Percentiles rank a stretch among this genome's conserved stretches.
Evolutionary conservation across 1,140 invertebrate species (phyloP).

Genomic region (Bathynomus jamesi): DNA sequence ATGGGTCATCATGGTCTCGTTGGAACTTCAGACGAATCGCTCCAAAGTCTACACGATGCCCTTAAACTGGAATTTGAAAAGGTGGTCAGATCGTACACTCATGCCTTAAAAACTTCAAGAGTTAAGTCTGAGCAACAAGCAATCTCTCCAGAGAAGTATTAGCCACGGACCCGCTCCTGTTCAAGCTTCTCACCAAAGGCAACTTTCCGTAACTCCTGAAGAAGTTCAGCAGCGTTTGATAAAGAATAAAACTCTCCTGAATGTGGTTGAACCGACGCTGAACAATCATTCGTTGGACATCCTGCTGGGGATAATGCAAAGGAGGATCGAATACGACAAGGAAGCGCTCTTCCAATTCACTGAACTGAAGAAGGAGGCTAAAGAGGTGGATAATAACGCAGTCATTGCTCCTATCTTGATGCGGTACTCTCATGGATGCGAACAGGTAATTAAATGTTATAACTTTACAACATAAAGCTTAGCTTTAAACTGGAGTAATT

Average conservation of each 20-base stretch:
- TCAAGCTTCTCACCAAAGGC: slow-evolving; percentile 77
- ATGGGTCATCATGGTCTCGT: slow-evolving; percentile 81
- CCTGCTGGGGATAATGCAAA: slow-evolving; percentile 53
- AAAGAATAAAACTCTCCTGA: slow-evolving; percentile 81
- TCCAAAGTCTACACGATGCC: slow-evolving; percentile 56
- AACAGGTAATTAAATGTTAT: slow-evolving; percentile 49
- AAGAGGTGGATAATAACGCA: slow-evolving; percentile 45
- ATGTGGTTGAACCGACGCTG: slow-evolving; percentile 64
- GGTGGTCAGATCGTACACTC: slow-evolving; percentile 76
- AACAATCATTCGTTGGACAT: slow-evolving; percentile 51
- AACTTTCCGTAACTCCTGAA: slow-evolving; percentile 68
- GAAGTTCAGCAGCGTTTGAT: slow-evolving; percentile 77
- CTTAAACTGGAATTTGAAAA: slow-evolving; percentile 72
- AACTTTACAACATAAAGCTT: no score
- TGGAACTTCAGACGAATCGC: slow-evolving; percentile 51
- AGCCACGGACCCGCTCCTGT: slow-evolving; percentile 68
- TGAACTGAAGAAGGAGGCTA: slow-evolving; percentile 60
- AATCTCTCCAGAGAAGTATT: slow-evolving; percentile 38
- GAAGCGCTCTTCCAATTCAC: slow-evolving; percentile 61
- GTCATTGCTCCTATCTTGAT: slow-evolving; percentile 68
- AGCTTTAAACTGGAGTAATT: no score
- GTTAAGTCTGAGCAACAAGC: slow-evolving; percentile 50
- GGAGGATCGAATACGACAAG: slow-evolving; percentile 61
- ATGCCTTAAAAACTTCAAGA: slow-evolving; percentile 77
- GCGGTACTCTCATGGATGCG: slow-evolving; percentile 73